These are phyloP conservation scores for Heliconius sara DNA, from an alignment of 2,888 invertebrate species.

Conservation along the genomic window DNA sequence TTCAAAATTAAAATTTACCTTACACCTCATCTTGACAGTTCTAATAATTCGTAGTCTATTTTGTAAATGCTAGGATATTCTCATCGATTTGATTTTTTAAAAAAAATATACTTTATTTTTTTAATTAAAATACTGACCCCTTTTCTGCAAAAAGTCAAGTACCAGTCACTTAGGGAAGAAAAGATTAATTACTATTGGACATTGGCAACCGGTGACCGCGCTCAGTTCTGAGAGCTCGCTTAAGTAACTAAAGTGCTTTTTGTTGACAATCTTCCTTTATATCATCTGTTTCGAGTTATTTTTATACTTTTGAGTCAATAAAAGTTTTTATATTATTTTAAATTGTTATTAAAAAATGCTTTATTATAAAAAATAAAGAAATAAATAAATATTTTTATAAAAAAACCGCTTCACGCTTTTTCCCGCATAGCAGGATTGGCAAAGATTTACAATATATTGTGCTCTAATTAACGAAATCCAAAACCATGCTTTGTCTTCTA, in stretches of 20 bases:
- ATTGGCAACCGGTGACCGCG: constrained; percentile 4
- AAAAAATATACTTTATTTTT: too few relatives aligned
- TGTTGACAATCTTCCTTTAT: not conserved
- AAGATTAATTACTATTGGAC: constrained; percentile 9
- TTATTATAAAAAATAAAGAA: not conserved
- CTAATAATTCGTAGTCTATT: too few relatives aligned
- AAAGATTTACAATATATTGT: too few relatives aligned
- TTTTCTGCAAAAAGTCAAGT: not conserved
- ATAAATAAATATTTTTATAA: too few relatives aligned
- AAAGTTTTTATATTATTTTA: not conserved
- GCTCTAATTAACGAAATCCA: too few relatives aligned
- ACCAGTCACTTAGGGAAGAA: not conserved
- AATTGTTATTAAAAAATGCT: too few relatives aligned
- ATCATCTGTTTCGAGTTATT: not conserved
- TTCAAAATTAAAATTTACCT: too few relatives aligned
- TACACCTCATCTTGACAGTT: too few relatives aligned
- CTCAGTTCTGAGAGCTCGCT: not conserved
- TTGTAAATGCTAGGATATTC: too few relatives aligned
- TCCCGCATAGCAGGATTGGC: too few relatives aligned
- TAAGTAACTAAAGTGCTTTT: constrained; percentile 8
- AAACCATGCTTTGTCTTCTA: too few relatives aligned
- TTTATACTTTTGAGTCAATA: not conserved
- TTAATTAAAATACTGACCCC: not conserved
- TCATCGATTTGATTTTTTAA: not conserved
- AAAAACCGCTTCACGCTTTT: too few relatives aligned